These are phyloP conservation scores for Nephrotoma guestfalica DNA, from an alignment of 2,888 invertebrate species.

Conservation along the genomic window DNA sequence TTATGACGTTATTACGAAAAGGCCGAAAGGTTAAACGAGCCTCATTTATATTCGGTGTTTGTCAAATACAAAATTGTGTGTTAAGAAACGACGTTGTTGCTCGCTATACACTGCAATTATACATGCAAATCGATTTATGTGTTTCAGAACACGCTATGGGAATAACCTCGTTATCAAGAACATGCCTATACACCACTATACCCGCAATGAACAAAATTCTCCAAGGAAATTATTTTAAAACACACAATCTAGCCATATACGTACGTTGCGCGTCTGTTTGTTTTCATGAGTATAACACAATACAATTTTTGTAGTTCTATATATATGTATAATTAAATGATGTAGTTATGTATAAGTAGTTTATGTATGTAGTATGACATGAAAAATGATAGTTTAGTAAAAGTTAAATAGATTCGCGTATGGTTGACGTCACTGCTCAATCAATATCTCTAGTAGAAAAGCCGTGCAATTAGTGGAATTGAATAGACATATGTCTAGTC, in stretches of 20 bases:
- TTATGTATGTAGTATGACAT: not conserved
- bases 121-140: not conserved
- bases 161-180: not conserved
- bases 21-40: not conserved
- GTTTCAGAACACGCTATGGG: not conserved
- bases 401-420: not conserved
- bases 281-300: not conserved
- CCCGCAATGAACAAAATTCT: not conserved
- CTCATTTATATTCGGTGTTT: not conserved
- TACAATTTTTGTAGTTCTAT: not conserved
- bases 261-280: not conserved
- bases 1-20: not conserved
- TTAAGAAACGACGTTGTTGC: not conserved
- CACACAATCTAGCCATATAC: not conserved
- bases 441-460: not conserved
- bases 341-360: not conserved
- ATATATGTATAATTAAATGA: not conserved
- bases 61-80: not conserved
- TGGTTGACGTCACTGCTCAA: not conserved
- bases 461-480: not conserved
- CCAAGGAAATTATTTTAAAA: not conserved
- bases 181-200: not conserved
- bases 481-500: not conserved
- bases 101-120: not conserved
- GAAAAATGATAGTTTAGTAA: not conserved